Evolutionary conservation across 2,113 vertebrate species (phyloP), one percentile per base, ranked within the genome.

Genomic region (Oriolus oriolus): DNA sequence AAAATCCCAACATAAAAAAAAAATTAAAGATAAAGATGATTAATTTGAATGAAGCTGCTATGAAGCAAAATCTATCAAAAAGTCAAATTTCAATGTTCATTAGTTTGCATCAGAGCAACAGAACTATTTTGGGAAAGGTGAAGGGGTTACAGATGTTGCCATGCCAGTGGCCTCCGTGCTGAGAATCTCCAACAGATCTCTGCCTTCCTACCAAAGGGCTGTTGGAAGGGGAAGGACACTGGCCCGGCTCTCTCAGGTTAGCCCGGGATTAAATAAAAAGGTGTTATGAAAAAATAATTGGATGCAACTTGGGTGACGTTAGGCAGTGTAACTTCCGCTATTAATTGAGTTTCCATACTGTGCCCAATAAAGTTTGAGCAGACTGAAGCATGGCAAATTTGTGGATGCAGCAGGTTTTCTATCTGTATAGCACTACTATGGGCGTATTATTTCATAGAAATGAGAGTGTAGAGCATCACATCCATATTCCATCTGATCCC

Each of bases 311-410:
- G 42, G 39, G 70, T 93, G 91, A 90, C 23, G 91, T 87, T 92
- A 95, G 49, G 52, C 57, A n/a, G 22, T 75, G 79, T 84, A 93
- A 92, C 91, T 94, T 82, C 91, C 57, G 88, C 44, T 95, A 95
- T 96, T 97, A 97, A 96, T 64, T 94, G 92, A 94, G 84, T 96
- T 97, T 95, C 84, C 83, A 49, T 96, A 95, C 84, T 97, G 89
- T 86, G 89, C 74, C 65, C 6, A 86, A 81, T 92, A 95, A 96
- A 97, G 70, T 71, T 96, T 95, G 93, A 95, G 74, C 85, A 88
- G 89, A 93, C 73, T 39, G n/a, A 93, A 94, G 80, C 73, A 11
- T 31, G 74, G 86, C 35, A 94, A 90, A 96, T 96, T 77, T 97
- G 86, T 93, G 86, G 84, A 93, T 87, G 42, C 93, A 97, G 89